These are phyloP conservation scores for Podargus strigoides DNA, from an alignment of 2,797 vertebrate genomes.

Conservation along the genomic window DNA sequence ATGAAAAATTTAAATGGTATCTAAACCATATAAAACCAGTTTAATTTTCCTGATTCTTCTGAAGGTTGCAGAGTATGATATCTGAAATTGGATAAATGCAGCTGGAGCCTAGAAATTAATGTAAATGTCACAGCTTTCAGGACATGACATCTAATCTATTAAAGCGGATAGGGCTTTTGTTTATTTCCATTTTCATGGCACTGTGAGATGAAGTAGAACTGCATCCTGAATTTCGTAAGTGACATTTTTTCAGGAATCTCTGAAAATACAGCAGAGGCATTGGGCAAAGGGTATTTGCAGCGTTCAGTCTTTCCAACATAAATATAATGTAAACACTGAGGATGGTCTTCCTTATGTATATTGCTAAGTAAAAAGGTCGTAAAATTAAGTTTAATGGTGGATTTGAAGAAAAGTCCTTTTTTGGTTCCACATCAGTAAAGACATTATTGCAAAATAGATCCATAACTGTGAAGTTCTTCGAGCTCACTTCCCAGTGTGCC, in stretches of 20 bases:
- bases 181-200: background rate
- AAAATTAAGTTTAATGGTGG: background rate
- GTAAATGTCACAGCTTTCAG: background rate
- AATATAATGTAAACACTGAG: background rate
- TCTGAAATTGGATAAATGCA: background rate
- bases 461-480: background rate
- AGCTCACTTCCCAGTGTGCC: background rate
- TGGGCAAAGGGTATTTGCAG: background rate
- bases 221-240: background rate
- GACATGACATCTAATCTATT: background rate
- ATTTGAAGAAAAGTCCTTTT: background rate
- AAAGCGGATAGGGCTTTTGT: background rate
- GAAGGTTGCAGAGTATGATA: background rate
- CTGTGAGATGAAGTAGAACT: background rate
- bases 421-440: background rate
- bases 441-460: background rate
- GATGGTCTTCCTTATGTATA: background rate
- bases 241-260: background rate
- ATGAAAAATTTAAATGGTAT: background rate
- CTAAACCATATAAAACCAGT: background rate
- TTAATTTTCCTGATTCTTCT: background rate
- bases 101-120: background rate
- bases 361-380: background rate
- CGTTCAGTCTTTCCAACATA: background rate
- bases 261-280: background rate